These are phyloP conservation scores for Galago senegalensis DNA, from an alignment of 2,797 vertebrate species.

Conservation along the genomic window DNA sequence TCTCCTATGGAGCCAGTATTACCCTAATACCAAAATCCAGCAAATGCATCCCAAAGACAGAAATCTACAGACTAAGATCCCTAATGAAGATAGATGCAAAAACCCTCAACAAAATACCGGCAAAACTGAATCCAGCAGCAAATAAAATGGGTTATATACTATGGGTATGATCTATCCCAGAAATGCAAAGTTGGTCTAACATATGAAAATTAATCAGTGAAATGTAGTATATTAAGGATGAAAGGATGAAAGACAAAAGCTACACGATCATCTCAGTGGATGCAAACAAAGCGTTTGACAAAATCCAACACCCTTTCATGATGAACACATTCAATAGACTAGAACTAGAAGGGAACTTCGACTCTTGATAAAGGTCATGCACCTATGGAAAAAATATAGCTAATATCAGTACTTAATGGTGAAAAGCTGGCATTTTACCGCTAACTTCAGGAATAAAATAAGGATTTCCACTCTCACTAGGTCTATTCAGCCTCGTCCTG, in stretches of 20 bases:
- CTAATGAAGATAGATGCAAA: constrained; percentile 5
- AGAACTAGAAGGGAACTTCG: neutral
- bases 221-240: neutral
- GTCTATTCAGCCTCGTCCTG: constrained; percentile 5
- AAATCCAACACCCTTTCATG: neutral
- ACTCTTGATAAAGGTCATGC: constrained; percentile 11
- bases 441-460: neutral
- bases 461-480: neutral
- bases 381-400: neutral
- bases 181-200: constrained; percentile 23
- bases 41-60: constrained; percentile 1
- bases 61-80: neutral
- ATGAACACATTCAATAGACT: neutral
- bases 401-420: constrained; percentile 29
- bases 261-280: neutral
- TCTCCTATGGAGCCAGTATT: neutral
- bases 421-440: neutral
- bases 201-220: neutral
- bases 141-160: neutral
- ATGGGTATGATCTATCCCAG: neutral
- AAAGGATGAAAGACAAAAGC: neutral
- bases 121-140: neutral
- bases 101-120: neutral
- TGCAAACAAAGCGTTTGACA: neutral
- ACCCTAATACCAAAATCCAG: neutral